Conservation (phyloP, 2,888 invertebrate species). For the Melinaea menophilus region DNA sequence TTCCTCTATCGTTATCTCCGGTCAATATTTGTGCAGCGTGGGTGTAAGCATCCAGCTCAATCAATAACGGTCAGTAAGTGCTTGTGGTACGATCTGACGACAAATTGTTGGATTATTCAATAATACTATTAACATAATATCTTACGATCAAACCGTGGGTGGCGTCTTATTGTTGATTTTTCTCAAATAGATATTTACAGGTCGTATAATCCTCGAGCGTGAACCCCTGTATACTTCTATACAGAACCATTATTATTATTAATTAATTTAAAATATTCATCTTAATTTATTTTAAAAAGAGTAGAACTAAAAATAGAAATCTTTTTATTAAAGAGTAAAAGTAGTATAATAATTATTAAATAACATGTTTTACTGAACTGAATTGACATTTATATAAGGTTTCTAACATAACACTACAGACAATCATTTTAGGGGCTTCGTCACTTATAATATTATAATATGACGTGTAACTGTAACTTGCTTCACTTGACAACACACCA, state of each 20-base stretch:
- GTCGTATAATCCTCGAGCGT: constrained; percentile 34
- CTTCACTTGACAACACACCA: constrained; percentile 63
- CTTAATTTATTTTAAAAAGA: too few relatives aligned
- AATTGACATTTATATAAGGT: too few relatives aligned
- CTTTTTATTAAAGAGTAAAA: too few relatives aligned
- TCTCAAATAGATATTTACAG: neutral
- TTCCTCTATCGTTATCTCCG: constrained; percentile 46
- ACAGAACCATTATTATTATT: too few relatives aligned
- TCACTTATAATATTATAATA: too few relatives aligned
- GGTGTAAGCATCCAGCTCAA: constrained; percentile 62
- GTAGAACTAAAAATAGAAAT: too few relatives aligned
- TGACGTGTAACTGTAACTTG: too few relatives aligned
- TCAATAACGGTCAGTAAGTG: constrained; percentile 50
- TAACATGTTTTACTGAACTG: too few relatives aligned
- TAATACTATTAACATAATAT: constrained; percentile 36
- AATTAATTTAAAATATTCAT: too few relatives aligned
- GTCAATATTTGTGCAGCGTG: constrained; percentile 72
- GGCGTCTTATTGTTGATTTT: constrained; percentile 16
- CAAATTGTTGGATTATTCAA: constrained; percentile 36
- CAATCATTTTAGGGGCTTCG: too few relatives aligned
- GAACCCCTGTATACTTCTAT: constrained; percentile 25
- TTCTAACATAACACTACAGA: too few relatives aligned
- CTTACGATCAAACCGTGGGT: constrained; percentile 22
- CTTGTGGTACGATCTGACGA: constrained; percentile 43
- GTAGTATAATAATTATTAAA: too few relatives aligned